These are phyloP conservation scores for Phocides pigmalion DNA, from an alignment of 1,140 invertebrate species.

Conservation along the genomic window DNA sequence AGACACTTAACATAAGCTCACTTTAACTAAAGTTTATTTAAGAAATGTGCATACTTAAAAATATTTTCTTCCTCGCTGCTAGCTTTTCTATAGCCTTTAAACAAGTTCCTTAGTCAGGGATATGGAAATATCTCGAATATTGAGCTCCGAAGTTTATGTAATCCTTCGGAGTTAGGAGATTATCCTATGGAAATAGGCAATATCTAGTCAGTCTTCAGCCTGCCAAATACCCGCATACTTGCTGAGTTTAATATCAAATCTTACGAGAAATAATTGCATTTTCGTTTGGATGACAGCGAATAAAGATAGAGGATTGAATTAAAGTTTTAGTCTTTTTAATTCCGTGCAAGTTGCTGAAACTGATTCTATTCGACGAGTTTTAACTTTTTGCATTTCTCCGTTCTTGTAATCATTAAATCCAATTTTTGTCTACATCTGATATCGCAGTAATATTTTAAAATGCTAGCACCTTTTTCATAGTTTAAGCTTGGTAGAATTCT, in stretches of 20 bases:
- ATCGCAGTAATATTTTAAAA: no score
- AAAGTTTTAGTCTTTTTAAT: background rate
- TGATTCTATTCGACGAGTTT: no score
- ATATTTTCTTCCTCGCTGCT: background rate
- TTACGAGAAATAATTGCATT: background rate
- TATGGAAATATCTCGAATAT: slow-evolving; percentile 27
- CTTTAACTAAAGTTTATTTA: background rate
- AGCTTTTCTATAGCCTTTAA: background rate
- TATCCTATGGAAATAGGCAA: slow-evolving; percentile 31
- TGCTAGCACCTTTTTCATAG: no score
- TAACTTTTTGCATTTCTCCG: no score
- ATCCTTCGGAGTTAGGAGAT: slow-evolving; percentile 25
- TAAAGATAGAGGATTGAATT: no score
- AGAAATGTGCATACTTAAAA: background rate
- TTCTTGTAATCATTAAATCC: no score
- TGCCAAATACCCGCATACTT: background rate
- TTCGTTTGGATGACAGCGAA: no score
- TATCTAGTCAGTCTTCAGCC: slow-evolving; percentile 1
- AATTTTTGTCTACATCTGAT: no score
- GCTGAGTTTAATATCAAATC: background rate
- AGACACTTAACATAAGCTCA: no score
- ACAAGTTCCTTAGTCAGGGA: slow-evolving; percentile 13
- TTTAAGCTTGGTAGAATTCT: no score
- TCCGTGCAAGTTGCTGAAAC: no score
- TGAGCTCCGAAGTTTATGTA: slow-evolving; percentile 13